A percentile compares a stretch with the other conserved stretches of the same genome.
phyloP scores from a whole-genome alignment of 2,888 invertebrate genomes.

The Scaptodrosophila latifasciaeformis region DNA sequence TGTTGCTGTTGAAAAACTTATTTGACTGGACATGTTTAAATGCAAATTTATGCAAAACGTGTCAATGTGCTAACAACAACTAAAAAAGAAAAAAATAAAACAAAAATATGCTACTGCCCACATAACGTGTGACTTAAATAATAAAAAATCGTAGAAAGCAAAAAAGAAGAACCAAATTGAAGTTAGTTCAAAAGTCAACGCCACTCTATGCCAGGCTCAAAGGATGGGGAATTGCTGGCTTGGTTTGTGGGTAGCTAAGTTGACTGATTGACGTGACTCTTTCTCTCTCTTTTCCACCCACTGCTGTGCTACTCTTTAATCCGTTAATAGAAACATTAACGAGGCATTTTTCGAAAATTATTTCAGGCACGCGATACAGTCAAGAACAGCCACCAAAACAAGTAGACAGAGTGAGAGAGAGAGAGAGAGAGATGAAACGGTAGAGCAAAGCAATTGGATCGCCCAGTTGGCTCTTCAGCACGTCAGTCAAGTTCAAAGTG shows the following conservation, averaged over 20 bases:
- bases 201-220: slow-evolving; percentile 23
- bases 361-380: slow-evolving; percentile 65
- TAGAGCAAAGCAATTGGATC: not conserved
- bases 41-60: slow-evolving; percentile 71
- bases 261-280: slow-evolving; percentile 47
- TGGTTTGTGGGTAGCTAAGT: too few relatives aligned
- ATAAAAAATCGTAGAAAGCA: slow-evolving; percentile 17
- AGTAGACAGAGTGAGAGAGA: slow-evolving; percentile 3
- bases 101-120: slow-evolving; percentile 26
- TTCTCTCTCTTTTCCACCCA: slow-evolving; percentile 5
- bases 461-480: slow-evolving; percentile 43
- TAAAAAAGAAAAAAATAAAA: too few relatives aligned
- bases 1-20: too few relatives aligned
- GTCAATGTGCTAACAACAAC: slow-evolving; percentile 69
- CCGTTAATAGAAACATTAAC: slow-evolving; percentile 73
- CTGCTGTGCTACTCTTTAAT: slow-evolving; percentile 53
- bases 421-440: not conserved
- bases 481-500: slow-evolving; percentile 66
- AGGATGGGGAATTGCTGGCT: too few relatives aligned
- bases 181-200: slow-evolving; percentile 29
- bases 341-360: slow-evolving; percentile 67
- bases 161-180: not conserved
- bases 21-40: slow-evolving; percentile 48
- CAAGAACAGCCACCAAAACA: slow-evolving; percentile 8
- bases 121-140: slow-evolving; percentile 40